Base-by-base conservation (phyloP, 2,797 vertebrate genomes). In the Mormyrops boulengeri region DNA sequence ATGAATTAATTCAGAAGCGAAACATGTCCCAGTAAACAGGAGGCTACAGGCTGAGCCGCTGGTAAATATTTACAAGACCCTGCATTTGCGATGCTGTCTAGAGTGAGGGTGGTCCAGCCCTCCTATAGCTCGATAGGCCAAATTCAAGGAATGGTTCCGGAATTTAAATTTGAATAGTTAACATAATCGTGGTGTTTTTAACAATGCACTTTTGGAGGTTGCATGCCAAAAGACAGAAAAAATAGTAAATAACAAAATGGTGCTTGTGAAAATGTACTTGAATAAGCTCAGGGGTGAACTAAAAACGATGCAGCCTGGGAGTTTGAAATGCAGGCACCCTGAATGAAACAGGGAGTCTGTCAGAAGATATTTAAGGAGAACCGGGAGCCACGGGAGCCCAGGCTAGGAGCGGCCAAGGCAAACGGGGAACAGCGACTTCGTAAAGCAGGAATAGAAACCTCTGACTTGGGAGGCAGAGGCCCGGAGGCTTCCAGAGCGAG, bases 51-150 rank as follows among this genome's bases (percentile, higher is more conserved):
- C 60, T 7, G n/a, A 47, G 19, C 14, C 8, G 55, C 38, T 22
- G 44, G 87, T 69, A 88, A 88, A 69, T 88, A 88, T 88, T 88
- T 88, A 88, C 34, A n/a, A 47, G 87, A 66, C 52, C 41, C 77
- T 41, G 30, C 53, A 34, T 60, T 87, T 87, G 19, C 6, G 3
- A 52, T 86, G 85, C 49, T 30, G 26, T 30, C 50, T 30, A 49
- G 50, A 41, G 34, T 4, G 34, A 87, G 53, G 53, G 30, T n/a
- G 26, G 85, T 11, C 52, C 22, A 57, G 22, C n/a, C 14, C 8
- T 55, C n/a, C 30, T 52, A 30, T 26, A 85, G 11, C 47, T 53
- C 8, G 3, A 85, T 26, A 86, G 50, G 47, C 49, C 2, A 9
- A 82, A 82, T 82, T 47, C 41, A 47, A 19, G 26, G n/a, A 86